Evolutionary conservation across 92 coral and sea anemone genomes (phyloP), one percentile per base, ranked within the genome.

Genomic region (Epizoanthus stellaris): DNA sequence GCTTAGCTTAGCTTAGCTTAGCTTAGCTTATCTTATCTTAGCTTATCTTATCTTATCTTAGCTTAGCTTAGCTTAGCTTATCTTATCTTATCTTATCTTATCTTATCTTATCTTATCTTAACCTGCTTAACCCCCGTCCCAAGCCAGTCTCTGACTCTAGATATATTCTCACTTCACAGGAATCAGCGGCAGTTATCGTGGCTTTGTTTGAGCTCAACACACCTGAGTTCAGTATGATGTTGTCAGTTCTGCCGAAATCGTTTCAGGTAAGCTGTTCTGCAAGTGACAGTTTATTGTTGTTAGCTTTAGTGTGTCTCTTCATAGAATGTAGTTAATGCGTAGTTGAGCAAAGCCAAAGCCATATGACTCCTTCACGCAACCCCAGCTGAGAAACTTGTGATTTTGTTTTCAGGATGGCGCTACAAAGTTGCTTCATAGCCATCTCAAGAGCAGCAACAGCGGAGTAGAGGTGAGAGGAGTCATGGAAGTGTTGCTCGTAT

Each of bases 161-260:
- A 6, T 3, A 59, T 30, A 17, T 57, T 75, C 43, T 53, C 21
- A 56, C 3, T 73, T 67, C 77, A 10, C 64, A 96, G 99, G 99
- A 96, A 81, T 94, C 99, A 4, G 99, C 99, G 38, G 93, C 96
- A 17, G 99, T 96, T 17, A 95, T 96, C 52, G 96, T 96, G 25
- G 98, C 97, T 4, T 70, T 96, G 82, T 96, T 96, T 82, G 99
- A 96, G 80, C 94, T 96, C 60, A 96, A 96, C 67, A 96, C 99
- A 11, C 99, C 99, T 13, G 95, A 95, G 89, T 96, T 96, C 89
- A 96, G 97, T 71, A 95, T 95, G 93, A 96, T 96, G 99, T 84
- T 96, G 10, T 91, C 99, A 45, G 97, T 92, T 66, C 60, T 96
- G 21, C 99, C 99, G 16, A 96, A 94, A 67, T 96, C 99, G 19